Evolutionary conservation across 2,113 vertebrate species (phyloP).

Genomic region (Penelope pileata): DNA sequence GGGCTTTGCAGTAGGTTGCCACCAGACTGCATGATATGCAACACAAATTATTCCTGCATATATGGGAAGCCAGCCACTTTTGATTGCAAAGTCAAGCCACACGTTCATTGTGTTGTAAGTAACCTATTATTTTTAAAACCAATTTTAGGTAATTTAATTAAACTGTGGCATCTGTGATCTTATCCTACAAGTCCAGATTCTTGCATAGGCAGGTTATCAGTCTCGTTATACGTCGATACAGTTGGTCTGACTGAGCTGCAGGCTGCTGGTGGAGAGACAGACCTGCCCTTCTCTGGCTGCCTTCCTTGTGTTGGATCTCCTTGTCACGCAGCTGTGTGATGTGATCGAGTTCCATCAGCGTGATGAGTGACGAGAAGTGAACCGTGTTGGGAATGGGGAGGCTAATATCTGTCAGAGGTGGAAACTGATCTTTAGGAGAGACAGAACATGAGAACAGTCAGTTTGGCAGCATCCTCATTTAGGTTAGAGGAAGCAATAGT

Average conservation of each 20-base stretch:
- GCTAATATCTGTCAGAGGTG: background rate
- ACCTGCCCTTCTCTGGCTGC: background rate
- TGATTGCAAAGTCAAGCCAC: constrained; percentile 83
- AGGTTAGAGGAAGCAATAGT: background rate
- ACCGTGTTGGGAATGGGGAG: background rate
- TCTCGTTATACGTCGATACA: background rate
- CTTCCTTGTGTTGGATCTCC: background rate
- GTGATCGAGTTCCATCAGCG: background rate
- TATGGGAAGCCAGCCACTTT: constrained; percentile 86
- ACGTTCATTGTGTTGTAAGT: constrained; percentile 91
- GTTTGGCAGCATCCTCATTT: background rate
- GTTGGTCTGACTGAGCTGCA: background rate
- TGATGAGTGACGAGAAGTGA: background rate
- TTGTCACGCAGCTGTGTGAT: background rate
- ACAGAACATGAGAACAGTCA: background rate
- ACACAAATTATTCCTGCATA: constrained; percentile 86
- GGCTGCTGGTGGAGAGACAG: background rate
- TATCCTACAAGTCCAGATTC: too few species aligned
- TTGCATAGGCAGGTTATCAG: background rate
- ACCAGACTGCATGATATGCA: constrained; percentile 86
- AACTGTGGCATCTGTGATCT: background rate
- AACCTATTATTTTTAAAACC: background rate
- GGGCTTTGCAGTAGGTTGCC: constrained; percentile 87
- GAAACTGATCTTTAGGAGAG: background rate
- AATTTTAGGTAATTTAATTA: background rate